Conservation (phyloP, 2,888 invertebrate species). For the Orthosia gracilis region DNA sequence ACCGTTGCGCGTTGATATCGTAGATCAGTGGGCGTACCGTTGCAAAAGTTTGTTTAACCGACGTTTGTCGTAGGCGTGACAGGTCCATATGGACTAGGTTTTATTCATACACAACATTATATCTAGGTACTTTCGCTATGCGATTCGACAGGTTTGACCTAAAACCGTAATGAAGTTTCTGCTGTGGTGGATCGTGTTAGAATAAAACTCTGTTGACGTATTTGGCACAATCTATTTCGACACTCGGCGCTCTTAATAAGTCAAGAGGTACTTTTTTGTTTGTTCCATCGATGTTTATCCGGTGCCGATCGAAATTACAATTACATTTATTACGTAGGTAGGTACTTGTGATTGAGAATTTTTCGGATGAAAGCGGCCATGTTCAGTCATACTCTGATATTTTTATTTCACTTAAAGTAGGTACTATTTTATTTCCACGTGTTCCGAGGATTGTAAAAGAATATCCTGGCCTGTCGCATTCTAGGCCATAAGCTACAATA, state of each 20-base stretch:
- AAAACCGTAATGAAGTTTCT: slow-evolving; percentile 39
- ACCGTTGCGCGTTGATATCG: slow-evolving; percentile 5
- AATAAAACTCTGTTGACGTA: slow-evolving; percentile 36
- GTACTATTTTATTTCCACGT: background rate
- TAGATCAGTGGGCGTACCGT: slow-evolving; percentile 33
- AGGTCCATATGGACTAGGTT: slow-evolving; percentile 6
- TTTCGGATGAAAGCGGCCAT: background rate
- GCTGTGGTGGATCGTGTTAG: slow-evolving; percentile 17
- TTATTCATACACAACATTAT: slow-evolving; percentile 5
- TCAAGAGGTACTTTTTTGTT: slow-evolving; percentile 26
- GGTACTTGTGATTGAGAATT: background rate
- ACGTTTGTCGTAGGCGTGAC: slow-evolving; percentile 33
- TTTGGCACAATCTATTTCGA: slow-evolving; percentile 35
- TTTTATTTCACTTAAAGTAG: background rate
- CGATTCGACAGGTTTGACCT: slow-evolving; percentile 30
- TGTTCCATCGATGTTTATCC: background rate
- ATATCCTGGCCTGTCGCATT: background rate
- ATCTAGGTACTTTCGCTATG: background rate
- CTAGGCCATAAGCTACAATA: background rate
- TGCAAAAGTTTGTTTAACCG: slow-evolving; percentile 32
- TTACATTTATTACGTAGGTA: slow-evolving; percentile 1
- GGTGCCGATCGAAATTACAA: slow-evolving; percentile 6
- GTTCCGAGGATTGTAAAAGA: background rate
- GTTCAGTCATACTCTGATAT: background rate
- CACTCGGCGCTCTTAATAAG: slow-evolving; percentile 9